Percentiles rank a stretch among this genome's conserved stretches.
phyloP scores from a whole-genome alignment of 2,888 invertebrate species.

The Acronicta alni region DNA sequence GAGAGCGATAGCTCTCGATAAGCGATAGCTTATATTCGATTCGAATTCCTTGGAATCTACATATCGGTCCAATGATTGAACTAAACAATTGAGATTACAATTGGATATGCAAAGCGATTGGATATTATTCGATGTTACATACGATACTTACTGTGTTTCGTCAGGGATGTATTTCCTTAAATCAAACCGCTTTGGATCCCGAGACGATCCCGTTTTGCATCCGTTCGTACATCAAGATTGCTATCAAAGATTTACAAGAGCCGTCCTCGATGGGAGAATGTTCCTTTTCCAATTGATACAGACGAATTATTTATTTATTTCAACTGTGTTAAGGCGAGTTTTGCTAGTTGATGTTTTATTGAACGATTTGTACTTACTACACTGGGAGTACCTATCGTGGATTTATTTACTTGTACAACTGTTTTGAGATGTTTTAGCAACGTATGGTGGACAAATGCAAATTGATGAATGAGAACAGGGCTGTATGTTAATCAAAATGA shows the following conservation, averaged over 20 bases:
- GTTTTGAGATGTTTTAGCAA: conserved; percentile 43
- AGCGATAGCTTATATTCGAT: conserved; percentile 59
- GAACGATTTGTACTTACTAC: conserved; percentile 43
- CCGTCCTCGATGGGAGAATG: conserved; percentile 77
- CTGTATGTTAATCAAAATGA: conserved; percentile 24
- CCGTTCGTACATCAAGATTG: conserved; percentile 89
- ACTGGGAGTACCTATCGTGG: conserved; percentile 34
- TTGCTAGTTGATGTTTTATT: conserved; percentile 49
- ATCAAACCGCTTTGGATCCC: conserved; percentile 76
- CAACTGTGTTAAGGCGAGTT: conserved; percentile 62
- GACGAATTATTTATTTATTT: conserved; percentile 81
- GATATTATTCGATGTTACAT: conserved; percentile 68
- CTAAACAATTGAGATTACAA: conserved; percentile 79
- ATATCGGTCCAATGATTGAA: conserved; percentile 68
- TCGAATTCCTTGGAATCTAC: conserved; percentile 63
- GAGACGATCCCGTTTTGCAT: conserved; percentile 86
- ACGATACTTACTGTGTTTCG: conserved; percentile 64
- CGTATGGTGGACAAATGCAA: conserved; percentile 43
- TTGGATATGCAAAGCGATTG: conserved; percentile 73
- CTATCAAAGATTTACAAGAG: conserved; percentile 89
- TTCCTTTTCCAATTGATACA: conserved; percentile 75
- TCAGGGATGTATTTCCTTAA: conserved; percentile 76
- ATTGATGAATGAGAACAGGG: conserved; percentile 41
- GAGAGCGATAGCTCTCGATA: conserved; percentile 43
- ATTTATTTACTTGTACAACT: conserved; percentile 44